Evolutionary conservation across 2,113 vertebrate genomes (phyloP), one percentile per base, ranked within the genome.

Genomic region (Myiozetetes cayanensis): DNA sequence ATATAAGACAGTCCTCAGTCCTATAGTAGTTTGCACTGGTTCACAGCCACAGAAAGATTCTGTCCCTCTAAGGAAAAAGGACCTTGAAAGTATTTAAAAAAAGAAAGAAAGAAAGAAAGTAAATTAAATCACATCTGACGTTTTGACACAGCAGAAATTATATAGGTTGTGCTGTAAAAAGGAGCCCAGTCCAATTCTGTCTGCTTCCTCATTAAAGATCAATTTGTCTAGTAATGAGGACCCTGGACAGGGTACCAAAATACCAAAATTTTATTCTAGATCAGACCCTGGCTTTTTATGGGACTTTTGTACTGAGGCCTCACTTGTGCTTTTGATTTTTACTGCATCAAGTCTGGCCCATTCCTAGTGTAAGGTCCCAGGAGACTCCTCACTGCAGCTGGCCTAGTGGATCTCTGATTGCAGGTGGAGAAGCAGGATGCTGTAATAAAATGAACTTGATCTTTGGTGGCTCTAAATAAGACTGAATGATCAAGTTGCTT

Each of bases 141-240:
- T 66, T 90, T 61, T 67, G 78, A 91, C 24, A 13, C 28, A 70
- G 59, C 71, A 90, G 47, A 88, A 90, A 91, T 70, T 83, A 61
- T 50, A 68, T 55, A 27, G n/a, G 24, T 74, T 89, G 11, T 71
- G 27, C 70, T 87, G 52, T 85, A 65, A 82, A 84, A 94, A 87
- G 41, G 33, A 93, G 24, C 39, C 41, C 39, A 24, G 55, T 85
- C 74, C 78, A 71, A 24, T 77, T 90, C 78, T 93, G 41, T 59
- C 82, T 47, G 39, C n/a, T 46, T 95, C 85, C 71, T 96, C 53
- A 71, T 91, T 83, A 91, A 87, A 74, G 27, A 90, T 66, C 46
- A 74, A 70, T 80, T 93, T 91, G 28, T 85, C 58, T 62, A 10
- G 39, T 85, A 68, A 87, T 71, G 35, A 93, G 47, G 44, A 56